Conservation (phyloP, 2,113 vertebrate species). For the Amphiprion ocellaris region DNA sequence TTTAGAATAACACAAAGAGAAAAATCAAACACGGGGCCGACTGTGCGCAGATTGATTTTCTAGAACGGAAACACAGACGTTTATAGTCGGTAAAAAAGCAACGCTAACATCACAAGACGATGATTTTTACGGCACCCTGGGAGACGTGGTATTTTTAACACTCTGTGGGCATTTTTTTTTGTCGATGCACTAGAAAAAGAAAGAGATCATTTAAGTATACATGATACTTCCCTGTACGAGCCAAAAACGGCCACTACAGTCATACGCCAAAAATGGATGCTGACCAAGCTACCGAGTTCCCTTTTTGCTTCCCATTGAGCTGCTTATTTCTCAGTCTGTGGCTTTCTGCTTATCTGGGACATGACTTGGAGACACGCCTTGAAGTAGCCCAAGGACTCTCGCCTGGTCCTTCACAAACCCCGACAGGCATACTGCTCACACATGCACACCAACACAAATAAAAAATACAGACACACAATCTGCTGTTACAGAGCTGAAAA, state of each 20-base stretch:
- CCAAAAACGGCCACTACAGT: constrained; percentile 49
- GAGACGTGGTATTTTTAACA: constrained; percentile 68
- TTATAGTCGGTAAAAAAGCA: constrained; percentile 58
- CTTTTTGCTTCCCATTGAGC: constrained; percentile 42
- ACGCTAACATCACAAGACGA: constrained; percentile 58
- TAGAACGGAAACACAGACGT: constrained; percentile 61
- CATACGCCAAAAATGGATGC: constrained; percentile 53
- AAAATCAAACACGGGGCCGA: constrained; percentile 51
- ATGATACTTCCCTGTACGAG: constrained; percentile 44
- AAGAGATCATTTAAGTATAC: constrained; percentile 46
- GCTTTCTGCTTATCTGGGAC: constrained; percentile 57
- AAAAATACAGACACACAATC: not conserved
- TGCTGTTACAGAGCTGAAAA: not conserved
- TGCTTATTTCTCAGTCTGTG: constrained; percentile 47
- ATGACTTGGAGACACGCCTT: constrained; percentile 41
- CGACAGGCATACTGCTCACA: constrained; percentile 14
- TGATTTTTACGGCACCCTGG: constrained; percentile 60
- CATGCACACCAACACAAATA: constrained; percentile 6
- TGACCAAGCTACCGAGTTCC: constrained; percentile 32
- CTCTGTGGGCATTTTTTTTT: constrained; percentile 69
- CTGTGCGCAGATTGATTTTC: constrained; percentile 66
- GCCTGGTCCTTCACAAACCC: constrained; percentile 26
- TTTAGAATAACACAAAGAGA: constrained; percentile 64
- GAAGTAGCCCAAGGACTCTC: constrained; percentile 52
- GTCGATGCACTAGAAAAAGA: constrained; percentile 50